A percentile compares a stretch with the other conserved stretches of the same genome.
These are phyloP conservation scores for Lerema accius DNA, from an alignment of 1,140 invertebrate genomes.

Conservation along the genomic window DNA sequence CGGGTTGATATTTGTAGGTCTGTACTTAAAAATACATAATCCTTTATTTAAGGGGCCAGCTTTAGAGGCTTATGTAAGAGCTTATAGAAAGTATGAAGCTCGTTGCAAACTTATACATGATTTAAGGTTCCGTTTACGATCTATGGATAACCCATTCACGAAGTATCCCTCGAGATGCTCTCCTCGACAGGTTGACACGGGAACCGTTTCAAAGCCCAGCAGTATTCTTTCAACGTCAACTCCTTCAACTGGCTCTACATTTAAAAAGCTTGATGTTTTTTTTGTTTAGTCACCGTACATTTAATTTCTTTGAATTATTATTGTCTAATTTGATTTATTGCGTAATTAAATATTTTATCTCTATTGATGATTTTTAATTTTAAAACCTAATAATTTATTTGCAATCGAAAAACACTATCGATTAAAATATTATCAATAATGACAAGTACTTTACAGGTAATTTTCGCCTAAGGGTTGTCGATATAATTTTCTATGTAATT, in stretches of 20 bases:
- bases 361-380: neutral
- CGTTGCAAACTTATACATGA: conserved; percentile 65
- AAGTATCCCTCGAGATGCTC: conserved; percentile 67
- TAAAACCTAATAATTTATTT: neutral
- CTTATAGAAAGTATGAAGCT: conserved; percentile 61
- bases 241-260: conserved; percentile 4
- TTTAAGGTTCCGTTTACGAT: conserved; percentile 68
- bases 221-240: conserved; percentile 29
- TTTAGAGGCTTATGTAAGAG: conserved; percentile 62
- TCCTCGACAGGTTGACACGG: conserved; percentile 29
- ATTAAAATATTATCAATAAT: too few species aligned
- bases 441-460: too few species aligned
- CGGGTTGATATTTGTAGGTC: conserved; percentile 80
- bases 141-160: conserved; percentile 74
- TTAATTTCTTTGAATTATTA: neutral
- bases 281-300: neutral
- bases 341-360: neutral
- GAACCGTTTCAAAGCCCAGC: conserved; percentile 39
- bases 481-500: neutral
- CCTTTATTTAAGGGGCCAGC: conserved; percentile 44
- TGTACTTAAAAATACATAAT: conserved; percentile 83
- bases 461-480: too few species aligned
- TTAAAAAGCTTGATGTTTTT: neutral
- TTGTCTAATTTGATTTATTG: neutral
- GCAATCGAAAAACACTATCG: too few species aligned